These are phyloP conservation scores for Drosophila kepulauana DNA, from an alignment of 1,140 invertebrate species.

Conservation along the genomic window DNA sequence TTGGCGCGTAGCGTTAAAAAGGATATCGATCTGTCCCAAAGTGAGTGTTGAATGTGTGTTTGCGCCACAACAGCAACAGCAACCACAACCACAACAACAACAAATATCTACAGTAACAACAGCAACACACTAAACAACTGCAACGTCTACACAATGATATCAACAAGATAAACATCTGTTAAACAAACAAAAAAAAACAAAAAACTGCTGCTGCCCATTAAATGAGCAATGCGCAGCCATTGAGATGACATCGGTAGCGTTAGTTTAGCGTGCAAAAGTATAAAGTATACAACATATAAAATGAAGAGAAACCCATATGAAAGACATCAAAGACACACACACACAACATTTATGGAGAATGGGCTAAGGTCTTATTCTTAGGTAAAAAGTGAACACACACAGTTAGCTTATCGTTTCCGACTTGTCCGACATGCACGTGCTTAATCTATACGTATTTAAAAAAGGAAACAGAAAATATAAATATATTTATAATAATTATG, in stretches of 20 bases:
- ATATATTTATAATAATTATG: conserved; percentile 13
- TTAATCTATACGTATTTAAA: conserved; percentile 13
- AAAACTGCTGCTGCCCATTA: conserved; percentile 16
- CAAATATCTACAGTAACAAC: conserved; percentile 21
- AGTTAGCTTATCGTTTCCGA: neutral
- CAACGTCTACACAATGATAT: conserved; percentile 11
- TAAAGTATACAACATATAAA: neutral
- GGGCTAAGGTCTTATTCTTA: conserved; percentile 1
- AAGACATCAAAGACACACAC: neutral
- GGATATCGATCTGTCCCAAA: conserved; percentile 84
- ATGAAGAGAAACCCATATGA: conserved; percentile 12
- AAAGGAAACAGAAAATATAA: neutral
- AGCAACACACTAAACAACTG: conserved; percentile 27
- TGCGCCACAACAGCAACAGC: conserved; percentile 33
- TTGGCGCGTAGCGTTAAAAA: conserved; percentile 88
- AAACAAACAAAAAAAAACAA: too few relatives aligned
- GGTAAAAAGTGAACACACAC: conserved; percentile 16
- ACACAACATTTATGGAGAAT: conserved; percentile 18
- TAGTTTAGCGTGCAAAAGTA: conserved; percentile 2
- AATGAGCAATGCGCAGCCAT: conserved; percentile 16
- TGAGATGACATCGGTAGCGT: neutral
- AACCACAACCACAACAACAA: conserved; percentile 23
- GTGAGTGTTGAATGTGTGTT: conserved; percentile 74
- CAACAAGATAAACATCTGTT: conserved; percentile 4
- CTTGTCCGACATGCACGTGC: conserved; percentile 25